Percentiles rank a stretch among this genome's conserved stretches.
Evolutionary conservation across 2,113 vertebrate species (phyloP).

Genomic region (Epinephelus moara): DNA sequence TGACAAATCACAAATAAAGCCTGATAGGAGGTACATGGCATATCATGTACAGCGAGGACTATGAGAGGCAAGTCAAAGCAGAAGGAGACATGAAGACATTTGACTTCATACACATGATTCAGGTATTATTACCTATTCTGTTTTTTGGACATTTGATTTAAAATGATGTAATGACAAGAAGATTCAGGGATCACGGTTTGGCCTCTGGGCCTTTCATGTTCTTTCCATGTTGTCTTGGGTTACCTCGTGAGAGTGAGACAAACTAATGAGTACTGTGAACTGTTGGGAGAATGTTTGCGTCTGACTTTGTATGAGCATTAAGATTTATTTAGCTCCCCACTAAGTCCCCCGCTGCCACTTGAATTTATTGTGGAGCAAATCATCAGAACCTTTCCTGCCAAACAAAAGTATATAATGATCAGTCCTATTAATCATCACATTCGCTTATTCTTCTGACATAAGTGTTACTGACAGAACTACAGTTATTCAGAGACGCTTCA

Average conservation of each 20-base stretch:
- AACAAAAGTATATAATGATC: not conserved
- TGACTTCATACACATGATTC: constrained; percentile 95
- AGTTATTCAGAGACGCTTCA: no score
- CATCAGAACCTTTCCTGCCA: not conserved
- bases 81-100: constrained; percentile 85
- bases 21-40: constrained; percentile 80
- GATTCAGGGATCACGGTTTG: not conserved
- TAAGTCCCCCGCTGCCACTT: not conserved
- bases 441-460: no score
- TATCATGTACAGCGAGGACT: constrained; percentile 85
- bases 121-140: constrained; percentile 80
- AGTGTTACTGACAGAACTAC: not conserved
- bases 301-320: not conserved
- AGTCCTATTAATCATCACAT: not conserved
- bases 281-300: not conserved
- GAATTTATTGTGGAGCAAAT: not conserved
- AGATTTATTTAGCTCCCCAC: not conserved
- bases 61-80: constrained; percentile 82
- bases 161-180: not conserved
- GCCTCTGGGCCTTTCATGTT: not conserved
- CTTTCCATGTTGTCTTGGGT: not conserved
- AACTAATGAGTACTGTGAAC: not conserved
- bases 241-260: not conserved
- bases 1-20: constrained; percentile 68
- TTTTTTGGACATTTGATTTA: not conserved